These are phyloP conservation scores for Mormyrops attenuatus DNA, from an alignment of 2,797 vertebrate species.

Conservation along the genomic window DNA sequence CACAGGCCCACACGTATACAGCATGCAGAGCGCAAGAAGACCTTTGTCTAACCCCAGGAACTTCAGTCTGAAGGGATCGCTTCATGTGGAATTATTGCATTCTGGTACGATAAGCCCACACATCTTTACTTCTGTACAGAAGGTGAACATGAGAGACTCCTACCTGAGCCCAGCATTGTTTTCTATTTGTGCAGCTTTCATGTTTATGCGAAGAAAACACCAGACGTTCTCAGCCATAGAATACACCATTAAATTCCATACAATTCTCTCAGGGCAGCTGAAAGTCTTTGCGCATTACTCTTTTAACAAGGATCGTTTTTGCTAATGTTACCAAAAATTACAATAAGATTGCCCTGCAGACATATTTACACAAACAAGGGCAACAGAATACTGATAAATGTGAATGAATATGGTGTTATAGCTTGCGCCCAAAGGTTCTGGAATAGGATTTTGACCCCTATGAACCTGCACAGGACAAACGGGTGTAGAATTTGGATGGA, in stretches of 20 bases:
- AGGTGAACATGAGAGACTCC: constrained; percentile 8
- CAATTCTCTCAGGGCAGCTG: neutral
- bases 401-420: neutral
- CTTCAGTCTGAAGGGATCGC: neutral
- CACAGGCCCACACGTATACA: neutral
- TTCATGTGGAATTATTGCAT: neutral
- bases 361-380: neutral
- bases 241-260: neutral
- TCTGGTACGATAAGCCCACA: constrained; percentile 18
- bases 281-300: neutral
- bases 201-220: neutral
- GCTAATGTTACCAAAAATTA: neutral
- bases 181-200: constrained; percentile 13
- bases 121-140: neutral
- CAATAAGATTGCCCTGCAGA: neutral
- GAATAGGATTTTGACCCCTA: neutral
- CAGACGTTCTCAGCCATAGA: neutral
- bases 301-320: neutral
- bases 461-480: neutral
- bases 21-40: neutral
- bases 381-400: neutral
- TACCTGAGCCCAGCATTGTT: constrained; percentile 8
- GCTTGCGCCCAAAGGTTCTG: neutral
- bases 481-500: neutral
- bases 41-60: neutral